Evolutionary conservation across 2,888 invertebrate genomes (phyloP).

Genomic region (Acanthosepion pharaonis): DNA sequence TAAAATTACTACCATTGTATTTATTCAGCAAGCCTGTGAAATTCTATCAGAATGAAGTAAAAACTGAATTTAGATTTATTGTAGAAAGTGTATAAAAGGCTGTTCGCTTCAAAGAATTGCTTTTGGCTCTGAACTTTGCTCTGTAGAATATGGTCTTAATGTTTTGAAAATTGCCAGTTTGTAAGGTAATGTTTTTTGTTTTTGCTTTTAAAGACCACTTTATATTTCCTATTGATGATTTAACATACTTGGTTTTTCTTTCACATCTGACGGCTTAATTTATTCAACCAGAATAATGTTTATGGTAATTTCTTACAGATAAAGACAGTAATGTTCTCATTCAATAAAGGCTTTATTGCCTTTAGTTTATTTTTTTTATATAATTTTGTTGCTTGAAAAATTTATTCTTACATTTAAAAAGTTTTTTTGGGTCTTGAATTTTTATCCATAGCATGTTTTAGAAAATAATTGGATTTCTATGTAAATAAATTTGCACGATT

Average conservation of each 20-base stretch:
- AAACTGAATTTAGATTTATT: too few species aligned
- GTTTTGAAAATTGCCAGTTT: background rate
- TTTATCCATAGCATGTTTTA: background rate
- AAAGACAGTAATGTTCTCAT: background rate
- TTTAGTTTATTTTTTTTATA: background rate
- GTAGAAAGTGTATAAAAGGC: too few species aligned
- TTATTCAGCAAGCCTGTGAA: too few species aligned
- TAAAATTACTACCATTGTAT: too few species aligned
- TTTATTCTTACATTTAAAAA: background rate
- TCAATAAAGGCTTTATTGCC: background rate
- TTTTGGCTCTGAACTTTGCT: background rate
- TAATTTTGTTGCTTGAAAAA: background rate
- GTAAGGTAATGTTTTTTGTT: background rate
- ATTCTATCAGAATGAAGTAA: too few species aligned
- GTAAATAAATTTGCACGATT: background rate
- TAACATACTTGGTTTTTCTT: background rate
- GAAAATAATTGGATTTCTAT: constrained; percentile 11
- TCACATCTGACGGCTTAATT: background rate
- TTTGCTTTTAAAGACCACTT: background rate
- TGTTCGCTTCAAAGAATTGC: too few species aligned
- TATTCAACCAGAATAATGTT: background rate
- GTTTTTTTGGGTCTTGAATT: background rate
- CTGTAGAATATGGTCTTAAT: background rate
- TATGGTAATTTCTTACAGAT: background rate
- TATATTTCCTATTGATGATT: background rate